Percentiles rank a stretch among this genome's conserved stretches.
These are phyloP conservation scores for Cheilosia vernalis DNA, from an alignment of 2,888 invertebrate genomes.

Conservation along the genomic window DNA sequence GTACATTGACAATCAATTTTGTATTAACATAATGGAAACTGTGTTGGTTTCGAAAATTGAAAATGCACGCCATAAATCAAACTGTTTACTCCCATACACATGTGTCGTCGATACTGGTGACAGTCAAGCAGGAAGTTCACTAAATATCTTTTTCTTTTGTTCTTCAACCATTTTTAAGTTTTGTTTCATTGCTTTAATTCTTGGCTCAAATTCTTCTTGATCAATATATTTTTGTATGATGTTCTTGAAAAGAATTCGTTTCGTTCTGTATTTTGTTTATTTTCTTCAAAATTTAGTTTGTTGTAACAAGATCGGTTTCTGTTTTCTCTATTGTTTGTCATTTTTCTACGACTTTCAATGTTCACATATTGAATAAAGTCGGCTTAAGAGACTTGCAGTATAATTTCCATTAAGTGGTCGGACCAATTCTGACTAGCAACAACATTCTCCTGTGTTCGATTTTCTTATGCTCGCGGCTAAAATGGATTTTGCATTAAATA, in stretches of 20 bases:
- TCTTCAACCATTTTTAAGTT: too few species aligned
- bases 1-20: background rate
- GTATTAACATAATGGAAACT: background rate
- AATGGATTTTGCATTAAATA: too few species aligned
- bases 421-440: too few species aligned
- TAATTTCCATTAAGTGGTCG: too few species aligned
- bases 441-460: too few species aligned
- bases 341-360: background rate
- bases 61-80: slow-evolving; percentile 23
- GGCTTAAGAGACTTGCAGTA: too few species aligned
- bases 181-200: too few species aligned
- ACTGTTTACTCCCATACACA: background rate
- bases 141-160: too few species aligned
- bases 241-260: background rate
- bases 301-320: background rate
- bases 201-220: too few species aligned
- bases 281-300: background rate
- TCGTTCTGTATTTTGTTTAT: background rate
- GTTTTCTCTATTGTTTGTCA: background rate
- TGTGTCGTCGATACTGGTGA: background rate
- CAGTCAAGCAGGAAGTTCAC: slow-evolving; percentile 10
- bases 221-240: too few species aligned
- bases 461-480: too few species aligned
- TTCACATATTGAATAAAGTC: background rate
- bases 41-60: background rate